These are phyloP conservation scores for Caenorhabditis elegans DNA, from an alignment of 1,140 invertebrate genomes.

Conservation along the genomic window DNA sequence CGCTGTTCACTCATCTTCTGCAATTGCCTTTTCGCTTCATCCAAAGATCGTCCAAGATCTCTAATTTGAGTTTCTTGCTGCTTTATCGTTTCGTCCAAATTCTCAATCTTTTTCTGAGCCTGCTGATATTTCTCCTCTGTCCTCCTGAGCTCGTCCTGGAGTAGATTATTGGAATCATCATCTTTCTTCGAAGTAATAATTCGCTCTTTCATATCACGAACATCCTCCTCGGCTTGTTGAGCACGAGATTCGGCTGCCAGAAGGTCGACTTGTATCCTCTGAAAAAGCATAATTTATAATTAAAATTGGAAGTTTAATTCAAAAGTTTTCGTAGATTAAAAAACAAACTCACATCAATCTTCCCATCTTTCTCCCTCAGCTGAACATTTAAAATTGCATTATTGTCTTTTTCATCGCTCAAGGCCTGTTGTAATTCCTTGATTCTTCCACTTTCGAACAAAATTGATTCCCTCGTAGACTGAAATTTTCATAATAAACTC, in stretches of 20 bases:
- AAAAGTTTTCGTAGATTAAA: no score
- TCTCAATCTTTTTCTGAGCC: conserved; percentile 27
- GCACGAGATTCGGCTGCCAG: conserved; percentile 27
- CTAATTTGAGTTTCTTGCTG: not conserved
- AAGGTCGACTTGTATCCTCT: conserved; percentile 33
- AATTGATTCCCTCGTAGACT: conserved; percentile 3
- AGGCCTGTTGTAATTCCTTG: not conserved
- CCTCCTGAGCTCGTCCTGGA: conserved; percentile 26
- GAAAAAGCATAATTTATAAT: not conserved
- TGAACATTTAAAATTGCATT: conserved; percentile 20
- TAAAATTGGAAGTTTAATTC: not conserved
- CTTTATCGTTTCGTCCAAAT: not conserved
- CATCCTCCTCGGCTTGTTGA: conserved; percentile 34
- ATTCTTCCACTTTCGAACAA: conserved; percentile 9
- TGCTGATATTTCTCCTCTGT: conserved; percentile 13
- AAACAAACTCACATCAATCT: conserved; percentile 35
- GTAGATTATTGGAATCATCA: conserved; percentile 23
- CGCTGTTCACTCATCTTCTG: not conserved
- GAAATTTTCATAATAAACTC: not conserved
- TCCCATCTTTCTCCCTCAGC: conserved; percentile 19
- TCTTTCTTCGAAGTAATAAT: conserved; percentile 13
- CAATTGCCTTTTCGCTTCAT: not conserved
- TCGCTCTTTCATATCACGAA: not conserved
- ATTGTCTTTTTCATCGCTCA: conserved; percentile 5
- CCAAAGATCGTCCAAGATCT: not conserved